Conservation (phyloP, 64 coral and sea anemone species). For the Dendronephthya gigantea region DNA sequence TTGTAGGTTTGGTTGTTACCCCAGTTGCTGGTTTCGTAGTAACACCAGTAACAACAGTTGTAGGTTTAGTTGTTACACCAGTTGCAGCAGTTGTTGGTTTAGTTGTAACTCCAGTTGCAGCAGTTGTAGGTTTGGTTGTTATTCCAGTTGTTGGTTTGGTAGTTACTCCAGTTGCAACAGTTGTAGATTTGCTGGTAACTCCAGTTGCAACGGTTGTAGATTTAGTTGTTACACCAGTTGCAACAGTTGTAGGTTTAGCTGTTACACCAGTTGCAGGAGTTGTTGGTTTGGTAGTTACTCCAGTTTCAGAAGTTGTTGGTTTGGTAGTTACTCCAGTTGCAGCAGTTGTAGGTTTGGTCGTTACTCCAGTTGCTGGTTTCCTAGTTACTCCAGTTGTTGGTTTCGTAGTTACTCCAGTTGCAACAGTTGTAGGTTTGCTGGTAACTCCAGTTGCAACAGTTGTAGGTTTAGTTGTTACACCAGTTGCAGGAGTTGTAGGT, state of each 20-base stretch:
- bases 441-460: not conserved
- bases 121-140: not conserved
- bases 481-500: not conserved
- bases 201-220: not conserved
- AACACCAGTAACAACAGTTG: not conserved
- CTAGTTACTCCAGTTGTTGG: too few species aligned
- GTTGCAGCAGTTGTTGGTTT: not conserved
- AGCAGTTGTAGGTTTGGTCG: not conserved
- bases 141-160: not conserved
- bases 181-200: not conserved
- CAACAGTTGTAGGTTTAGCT: not conserved
- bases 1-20: too few species aligned
- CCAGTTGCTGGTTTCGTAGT: not conserved
- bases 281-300: not conserved
- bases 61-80: not conserved
- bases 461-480: not conserved
- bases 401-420: too few species aligned
- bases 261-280: not conserved
- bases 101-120: not conserved
- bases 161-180: not conserved
- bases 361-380: not conserved
- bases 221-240: not conserved
- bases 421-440: not conserved
- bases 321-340: not conserved
- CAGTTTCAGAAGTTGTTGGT: not conserved